A percentile compares a stretch with the other conserved stretches of the same genome.
phyloP scores from a whole-genome alignment of 1,140 invertebrate species.

The Rhyacophila brunnea region DNA sequence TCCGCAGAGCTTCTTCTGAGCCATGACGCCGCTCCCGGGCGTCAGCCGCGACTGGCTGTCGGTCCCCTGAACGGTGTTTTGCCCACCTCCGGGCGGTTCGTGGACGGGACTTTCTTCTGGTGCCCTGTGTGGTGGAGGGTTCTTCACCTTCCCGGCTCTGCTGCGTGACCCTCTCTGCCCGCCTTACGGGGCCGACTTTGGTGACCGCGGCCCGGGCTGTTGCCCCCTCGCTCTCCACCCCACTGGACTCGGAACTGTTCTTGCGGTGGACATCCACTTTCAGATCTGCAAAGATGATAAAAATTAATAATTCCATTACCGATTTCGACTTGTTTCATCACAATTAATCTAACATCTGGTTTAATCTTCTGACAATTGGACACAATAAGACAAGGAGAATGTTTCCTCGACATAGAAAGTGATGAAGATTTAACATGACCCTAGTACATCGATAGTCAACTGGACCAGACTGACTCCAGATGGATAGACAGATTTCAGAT shows the following conservation, averaged over 20 bases:
- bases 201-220: constrained; percentile 1
- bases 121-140: neutral
- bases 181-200: neutral
- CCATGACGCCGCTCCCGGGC: constrained; percentile 46
- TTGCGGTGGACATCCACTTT: constrained; percentile 91
- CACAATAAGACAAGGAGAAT: too few relatives aligned
- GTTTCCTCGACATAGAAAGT: too few relatives aligned
- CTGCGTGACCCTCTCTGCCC: constrained; percentile 37
- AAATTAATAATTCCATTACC: neutral
- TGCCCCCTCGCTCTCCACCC: constrained; percentile 26
- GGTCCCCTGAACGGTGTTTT: constrained; percentile 21
- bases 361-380: too few relatives aligned
- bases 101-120: constrained; percentile 27
- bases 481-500: too few relatives aligned
- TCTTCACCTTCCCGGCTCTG: constrained; percentile 27
- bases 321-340: constrained; percentile 28
- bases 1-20: constrained; percentile 42
- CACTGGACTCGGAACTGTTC: constrained; percentile 83
- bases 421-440: too few relatives aligned
- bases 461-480: too few relatives aligned
- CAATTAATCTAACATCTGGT: too few relatives aligned
- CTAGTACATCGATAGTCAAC: too few relatives aligned
- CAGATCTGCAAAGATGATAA: constrained; percentile 64
- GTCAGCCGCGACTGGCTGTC: neutral
- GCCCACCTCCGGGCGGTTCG: constrained; percentile 17